Evolutionary conservation across 2,113 vertebrate species (phyloP).

Genomic region (Pelecanus crispus): DNA sequence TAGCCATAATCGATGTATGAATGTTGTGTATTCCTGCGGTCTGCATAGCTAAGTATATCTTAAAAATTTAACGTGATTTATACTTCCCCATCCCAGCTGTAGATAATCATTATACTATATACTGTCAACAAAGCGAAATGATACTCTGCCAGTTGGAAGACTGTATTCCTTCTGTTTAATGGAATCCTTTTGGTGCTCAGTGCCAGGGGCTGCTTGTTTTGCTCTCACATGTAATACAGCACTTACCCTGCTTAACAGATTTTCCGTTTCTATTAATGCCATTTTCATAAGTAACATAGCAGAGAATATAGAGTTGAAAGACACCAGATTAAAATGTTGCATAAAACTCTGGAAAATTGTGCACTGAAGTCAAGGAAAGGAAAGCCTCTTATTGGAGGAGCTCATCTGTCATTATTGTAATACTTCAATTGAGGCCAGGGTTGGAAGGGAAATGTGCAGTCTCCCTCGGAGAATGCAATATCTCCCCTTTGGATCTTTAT

Average conservation of each 20-base stretch:
- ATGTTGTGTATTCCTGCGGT: not conserved
- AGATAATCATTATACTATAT: slow-evolving; percentile 42
- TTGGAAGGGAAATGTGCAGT: slow-evolving; percentile 24
- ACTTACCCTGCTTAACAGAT: slow-evolving; percentile 41
- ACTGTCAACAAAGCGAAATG: slow-evolving; percentile 46
- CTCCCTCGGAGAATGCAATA: not conserved
- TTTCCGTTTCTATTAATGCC: slow-evolving; percentile 43
- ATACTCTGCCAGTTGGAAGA: slow-evolving; percentile 37
- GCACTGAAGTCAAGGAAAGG: slow-evolving; percentile 44
- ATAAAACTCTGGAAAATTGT: slow-evolving; percentile 43
- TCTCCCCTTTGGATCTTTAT: slow-evolving; percentile 24
- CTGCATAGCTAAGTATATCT: slow-evolving; percentile 20
- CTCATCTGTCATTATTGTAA: slow-evolving; percentile 59
- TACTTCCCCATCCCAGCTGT: slow-evolving; percentile 34
- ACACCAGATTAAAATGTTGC: slow-evolving; percentile 48
- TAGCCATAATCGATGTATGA: not conserved
- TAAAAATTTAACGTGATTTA: slow-evolving; percentile 32
- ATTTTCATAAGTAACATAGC: slow-evolving; percentile 53
- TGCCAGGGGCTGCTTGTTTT: slow-evolving; percentile 39
- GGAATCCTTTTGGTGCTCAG: slow-evolving; percentile 41
- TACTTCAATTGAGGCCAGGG: slow-evolving; percentile 9
- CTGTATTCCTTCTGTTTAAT: slow-evolving; percentile 58
- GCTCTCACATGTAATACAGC: not conserved
- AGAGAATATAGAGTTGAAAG: slow-evolving; percentile 33
- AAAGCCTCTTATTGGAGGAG: slow-evolving; percentile 59